Evolutionary conservation across 1,140 invertebrate species (phyloP), one percentile per base, ranked within the genome.

Genomic region (Drosophila busckii): DNA sequence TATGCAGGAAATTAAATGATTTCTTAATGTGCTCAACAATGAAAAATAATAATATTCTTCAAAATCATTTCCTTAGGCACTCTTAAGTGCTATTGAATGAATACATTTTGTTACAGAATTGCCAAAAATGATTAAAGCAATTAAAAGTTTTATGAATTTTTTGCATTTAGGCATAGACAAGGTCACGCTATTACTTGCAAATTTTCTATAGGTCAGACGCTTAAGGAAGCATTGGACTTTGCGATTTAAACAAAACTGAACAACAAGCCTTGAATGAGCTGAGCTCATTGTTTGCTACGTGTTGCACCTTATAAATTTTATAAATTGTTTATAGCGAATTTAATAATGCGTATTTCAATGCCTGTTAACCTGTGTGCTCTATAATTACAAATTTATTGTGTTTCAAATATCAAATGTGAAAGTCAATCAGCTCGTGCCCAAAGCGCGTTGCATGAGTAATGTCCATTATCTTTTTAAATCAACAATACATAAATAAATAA

Each of bases 1-100:
- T 60, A 67, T 78, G 71, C 73, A 78, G 71, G 71, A 78, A 78
- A 78, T 80, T 78, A 80, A 78, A 78, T 78, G 73, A 80, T 68
- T 73, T 80, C 80, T 76, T 76, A 67, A 76, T 76, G 71, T 71
- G 66, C 66, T 66, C 71, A 42, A n/a, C n/a, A n/a, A n/a, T n/a
- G n/a, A 64, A 70, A 76, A 66, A 70, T 62, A 32, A 75, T 73
- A 69, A 73, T 53, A 75, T 13, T 62, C 29, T 38, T 28, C 25
- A 22, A 50, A 67, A 59, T 70, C 35, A 55, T 75, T 49, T 45
- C 60, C 55, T 55, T 55, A 54, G 60, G 53, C 53, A 42, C 26
- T 50, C 26, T 44, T 46, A 41, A 68, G 63, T 69, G 65, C 49
- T 48, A 70, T 68, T 68, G 50, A 78, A 66, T 55, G 35, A 44